phyloP scores from a whole-genome alignment of 2,797 vertebrate species.

The Lagothrix lagotricha region DNA sequence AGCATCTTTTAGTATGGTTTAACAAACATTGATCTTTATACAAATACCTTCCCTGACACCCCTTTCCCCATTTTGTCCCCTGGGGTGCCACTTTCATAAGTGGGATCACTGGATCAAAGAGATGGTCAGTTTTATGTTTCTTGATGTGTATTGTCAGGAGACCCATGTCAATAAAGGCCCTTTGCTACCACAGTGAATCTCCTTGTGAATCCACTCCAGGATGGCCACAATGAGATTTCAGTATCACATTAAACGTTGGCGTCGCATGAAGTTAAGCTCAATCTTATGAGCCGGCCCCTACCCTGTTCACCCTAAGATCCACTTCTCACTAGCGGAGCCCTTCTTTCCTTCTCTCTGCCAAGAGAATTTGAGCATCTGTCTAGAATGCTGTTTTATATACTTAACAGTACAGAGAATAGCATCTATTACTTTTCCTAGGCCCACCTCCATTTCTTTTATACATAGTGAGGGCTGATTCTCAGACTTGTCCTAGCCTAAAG shows the following conservation, averaged over 20 bases:
- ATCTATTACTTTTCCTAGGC: neutral
- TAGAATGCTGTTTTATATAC: neutral
- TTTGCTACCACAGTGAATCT: neutral
- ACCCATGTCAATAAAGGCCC: neutral
- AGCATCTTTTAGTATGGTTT: neutral
- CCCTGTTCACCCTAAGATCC: neutral
- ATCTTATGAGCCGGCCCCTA: fast-evolving
- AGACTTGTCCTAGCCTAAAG: neutral
- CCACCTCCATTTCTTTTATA: neutral
- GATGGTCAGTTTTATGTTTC: neutral
- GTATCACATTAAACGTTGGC: neutral
- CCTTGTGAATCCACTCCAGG: neutral
- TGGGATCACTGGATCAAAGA: neutral
- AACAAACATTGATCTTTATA: neutral
- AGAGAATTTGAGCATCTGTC: neutral
- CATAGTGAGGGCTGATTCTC: neutral
- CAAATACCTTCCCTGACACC: neutral
- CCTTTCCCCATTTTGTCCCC: neutral
- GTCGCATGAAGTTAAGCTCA: neutral
- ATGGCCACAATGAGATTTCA: neutral
- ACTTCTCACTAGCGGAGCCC: neutral
- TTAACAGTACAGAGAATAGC: neutral
- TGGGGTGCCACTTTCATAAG: neutral
- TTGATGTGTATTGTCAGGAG: neutral
- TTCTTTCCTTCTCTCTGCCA: neutral